Percentiles rank a stretch among this genome's conserved stretches.
Evolutionary conservation across 2,888 invertebrate species (phyloP).

Genomic region (Caenorhabditis sp.): DNA sequence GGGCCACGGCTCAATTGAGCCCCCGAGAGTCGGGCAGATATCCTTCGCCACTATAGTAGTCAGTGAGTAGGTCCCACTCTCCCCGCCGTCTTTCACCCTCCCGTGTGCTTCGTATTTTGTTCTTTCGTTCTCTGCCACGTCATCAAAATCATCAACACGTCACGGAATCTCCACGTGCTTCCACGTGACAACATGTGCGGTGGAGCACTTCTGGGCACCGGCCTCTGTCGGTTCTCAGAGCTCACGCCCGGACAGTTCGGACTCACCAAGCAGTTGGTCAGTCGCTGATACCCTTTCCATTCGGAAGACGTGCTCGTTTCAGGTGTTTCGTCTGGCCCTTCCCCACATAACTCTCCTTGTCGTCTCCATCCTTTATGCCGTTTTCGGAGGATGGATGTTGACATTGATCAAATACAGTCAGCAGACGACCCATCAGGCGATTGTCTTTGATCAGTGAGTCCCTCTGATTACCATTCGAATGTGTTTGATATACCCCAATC

Average conservation of each 20-base stretch:
- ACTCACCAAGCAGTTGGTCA: slow-evolving; percentile 81
- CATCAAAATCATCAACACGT: slow-evolving; percentile 28
- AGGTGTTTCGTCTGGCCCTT: slow-evolving; percentile 82
- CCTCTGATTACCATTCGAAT: not conserved
- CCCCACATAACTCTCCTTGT: slow-evolving; percentile 80
- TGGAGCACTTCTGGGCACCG: slow-evolving; percentile 64
- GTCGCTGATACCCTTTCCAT: slow-evolving; percentile 16
- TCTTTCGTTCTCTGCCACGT: slow-evolving; percentile 39
- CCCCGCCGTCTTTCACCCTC: slow-evolving; percentile 27
- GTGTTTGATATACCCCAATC: too few species aligned
- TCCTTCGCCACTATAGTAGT: slow-evolving; percentile 50
- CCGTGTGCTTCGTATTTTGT: slow-evolving; percentile 5
- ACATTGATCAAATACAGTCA: slow-evolving; percentile 75
- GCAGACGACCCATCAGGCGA: slow-evolving; percentile 59
- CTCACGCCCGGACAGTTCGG: slow-evolving; percentile 82
- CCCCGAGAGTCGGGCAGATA: slow-evolving; percentile 1
- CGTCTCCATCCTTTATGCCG: slow-evolving; percentile 79
- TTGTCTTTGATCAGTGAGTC: slow-evolving; percentile 63
- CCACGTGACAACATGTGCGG: slow-evolving; percentile 63
- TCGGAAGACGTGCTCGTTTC: not conserved
- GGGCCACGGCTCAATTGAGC: slow-evolving; percentile 36
- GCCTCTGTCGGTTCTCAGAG: slow-evolving; percentile 80
- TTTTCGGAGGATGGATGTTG: slow-evolving; percentile 78
- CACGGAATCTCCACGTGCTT: slow-evolving; percentile 27
- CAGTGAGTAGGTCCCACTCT: slow-evolving; percentile 37